Base-by-base conservation (phyloP, 2,113 vertebrate genomes). In the Cyanistes caeruleus region DNA sequence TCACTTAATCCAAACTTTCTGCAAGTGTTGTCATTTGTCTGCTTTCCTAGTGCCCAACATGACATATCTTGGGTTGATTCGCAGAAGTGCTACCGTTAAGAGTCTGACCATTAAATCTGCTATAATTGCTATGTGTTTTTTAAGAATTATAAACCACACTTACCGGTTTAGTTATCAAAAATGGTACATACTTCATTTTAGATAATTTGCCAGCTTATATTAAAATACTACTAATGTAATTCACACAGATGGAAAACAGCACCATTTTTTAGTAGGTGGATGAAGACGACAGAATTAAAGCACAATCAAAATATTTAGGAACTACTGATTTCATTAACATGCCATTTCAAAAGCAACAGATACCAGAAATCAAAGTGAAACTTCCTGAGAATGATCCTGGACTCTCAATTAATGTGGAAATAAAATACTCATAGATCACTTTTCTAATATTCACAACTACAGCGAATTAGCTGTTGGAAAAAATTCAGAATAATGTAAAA, bases 1-100 rank as follows among this genome's bases (percentile, higher is more conserved):
- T 87, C 87, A n/a, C 56, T 95, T 84, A 87, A 96, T 93, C 69
- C 91, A 76, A 79, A 89, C 91, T 82, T 95, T 64, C 60, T 1
- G 0, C 28, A 52, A 81, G 51, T 31, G 41, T 13, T 91, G 63
- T 33, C 63, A 73, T 79, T 82, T 81, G 53, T 58, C 65, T 64
- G 78, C 20, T 62, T 73, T 84, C 37, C 67, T 68, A 25, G 23
- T 67, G 43, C 33, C 55, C 43, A 85, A 11, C 16, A 43, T 14
- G 33, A 69, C 41, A 21, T 10, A 56, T 16, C 52, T 46, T 24
- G 22, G 46, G 46, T 35, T 72, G 62, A 83, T 80, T 65, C 86
- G 85, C 44, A 78, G 27, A 92, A 78, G 13, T 37, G 13, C 11
- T 31, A 19, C 69, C 37, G 56, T 17, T 67, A 78, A 52, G 15